phyloP scores from a whole-genome alignment of 2,888 invertebrate genomes.

The Athrips mouffetella region DNA sequence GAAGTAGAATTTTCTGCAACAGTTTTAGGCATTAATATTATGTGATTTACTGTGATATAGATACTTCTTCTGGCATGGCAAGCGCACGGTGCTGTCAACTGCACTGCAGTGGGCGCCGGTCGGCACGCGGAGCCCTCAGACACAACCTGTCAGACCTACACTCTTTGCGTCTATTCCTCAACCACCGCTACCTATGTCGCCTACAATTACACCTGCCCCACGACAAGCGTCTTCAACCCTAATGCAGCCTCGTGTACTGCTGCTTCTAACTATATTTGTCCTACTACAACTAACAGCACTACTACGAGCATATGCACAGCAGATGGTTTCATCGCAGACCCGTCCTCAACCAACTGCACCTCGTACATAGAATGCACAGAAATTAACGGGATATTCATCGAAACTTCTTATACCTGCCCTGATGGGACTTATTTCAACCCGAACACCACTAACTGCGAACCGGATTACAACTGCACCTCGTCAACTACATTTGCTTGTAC shows the following conservation, averaged over 20 bases:
- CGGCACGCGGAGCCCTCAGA: slow-evolving; percentile 56
- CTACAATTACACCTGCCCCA: slow-evolving; percentile 62
- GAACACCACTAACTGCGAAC: slow-evolving; percentile 53
- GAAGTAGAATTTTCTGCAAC: too few species aligned
- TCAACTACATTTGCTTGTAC: slow-evolving; percentile 46
- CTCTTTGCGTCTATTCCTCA: slow-evolving; percentile 48
- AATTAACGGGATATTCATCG: slow-evolving; percentile 42
- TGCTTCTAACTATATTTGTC: slow-evolving; percentile 48
- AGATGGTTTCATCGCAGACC: slow-evolving; percentile 53
- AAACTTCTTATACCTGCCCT: slow-evolving; percentile 51
- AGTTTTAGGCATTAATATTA: too few species aligned
- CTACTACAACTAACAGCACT: slow-evolving; percentile 26
- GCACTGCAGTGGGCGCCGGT: slow-evolving; percentile 48
- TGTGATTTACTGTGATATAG: slow-evolving; percentile 22
- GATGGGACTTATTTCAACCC: slow-evolving; percentile 50
- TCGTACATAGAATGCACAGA: slow-evolving; percentile 55
- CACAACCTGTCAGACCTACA: slow-evolving; percentile 62
- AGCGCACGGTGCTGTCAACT: slow-evolving; percentile 44
- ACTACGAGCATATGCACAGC: slow-evolving; percentile 44
- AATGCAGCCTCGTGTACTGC: slow-evolving; percentile 46
- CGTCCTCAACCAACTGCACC: slow-evolving; percentile 49
- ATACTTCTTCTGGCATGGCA: slow-evolving; percentile 36
- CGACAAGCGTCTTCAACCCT: slow-evolving; percentile 62
- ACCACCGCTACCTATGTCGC: slow-evolving; percentile 37
- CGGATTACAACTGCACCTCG: slow-evolving; percentile 45